Conservation (phyloP, 2,113 vertebrate species). For the Platycercus adscitus region DNA sequence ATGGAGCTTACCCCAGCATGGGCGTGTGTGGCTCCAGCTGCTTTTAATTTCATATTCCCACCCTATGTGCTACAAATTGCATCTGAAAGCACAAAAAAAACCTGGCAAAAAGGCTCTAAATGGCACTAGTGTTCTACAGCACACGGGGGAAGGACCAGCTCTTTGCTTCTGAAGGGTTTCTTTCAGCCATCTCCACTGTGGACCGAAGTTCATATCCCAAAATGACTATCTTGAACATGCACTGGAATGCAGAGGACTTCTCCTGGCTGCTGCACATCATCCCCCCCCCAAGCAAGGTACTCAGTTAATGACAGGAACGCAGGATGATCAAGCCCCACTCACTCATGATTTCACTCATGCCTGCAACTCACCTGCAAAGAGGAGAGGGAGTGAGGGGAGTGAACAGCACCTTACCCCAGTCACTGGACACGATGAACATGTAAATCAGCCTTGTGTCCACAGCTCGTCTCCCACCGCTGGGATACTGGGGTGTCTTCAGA, state of each 20-base stretch:
- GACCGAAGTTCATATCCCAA: not conserved
- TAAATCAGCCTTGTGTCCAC: not conserved
- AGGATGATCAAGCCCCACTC: not conserved
- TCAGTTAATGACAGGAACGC: not conserved
- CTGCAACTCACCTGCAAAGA: not conserved
- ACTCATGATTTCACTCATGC: not conserved
- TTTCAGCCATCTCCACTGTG: not conserved
- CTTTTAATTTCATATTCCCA: not conserved
- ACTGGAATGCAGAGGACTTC: not conserved
- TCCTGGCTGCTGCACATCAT: not conserved
- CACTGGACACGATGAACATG: not conserved
- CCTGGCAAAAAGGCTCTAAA: not conserved
- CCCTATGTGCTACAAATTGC: not conserved
- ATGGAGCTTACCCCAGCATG: not conserved
- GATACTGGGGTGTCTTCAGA: not conserved
- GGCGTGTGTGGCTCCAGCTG: rapidly evolving
- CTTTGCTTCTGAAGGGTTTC: not conserved
- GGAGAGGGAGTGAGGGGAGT: not conserved
- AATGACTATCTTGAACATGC: not conserved
- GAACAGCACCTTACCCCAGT: not conserved
- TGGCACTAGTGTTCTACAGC: not conserved
- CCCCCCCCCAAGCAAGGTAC: not conserved
- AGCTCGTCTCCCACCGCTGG: not conserved
- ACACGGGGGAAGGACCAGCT: not conserved
- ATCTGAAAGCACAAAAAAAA: not conserved